phyloP scores from a whole-genome alignment of 64 coral and sea anemone genomes.

The Dendronephthya gigantea region DNA sequence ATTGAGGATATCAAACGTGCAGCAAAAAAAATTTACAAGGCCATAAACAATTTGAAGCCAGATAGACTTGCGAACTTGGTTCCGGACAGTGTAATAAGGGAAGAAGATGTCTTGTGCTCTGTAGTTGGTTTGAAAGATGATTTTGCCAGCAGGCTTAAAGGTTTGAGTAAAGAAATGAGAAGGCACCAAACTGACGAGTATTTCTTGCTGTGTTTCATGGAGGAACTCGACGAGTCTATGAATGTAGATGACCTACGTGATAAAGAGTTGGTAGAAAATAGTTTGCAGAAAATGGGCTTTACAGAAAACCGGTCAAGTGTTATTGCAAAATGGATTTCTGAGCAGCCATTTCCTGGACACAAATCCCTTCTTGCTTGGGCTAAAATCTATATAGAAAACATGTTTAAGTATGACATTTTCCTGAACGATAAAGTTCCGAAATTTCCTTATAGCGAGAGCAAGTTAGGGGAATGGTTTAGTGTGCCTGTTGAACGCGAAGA shows the following conservation, averaged over 20 bases:
- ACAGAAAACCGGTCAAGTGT: background rate
- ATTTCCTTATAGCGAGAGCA: background rate
- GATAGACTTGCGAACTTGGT: background rate
- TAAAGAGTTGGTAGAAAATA: background rate
- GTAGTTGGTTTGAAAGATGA: background rate
- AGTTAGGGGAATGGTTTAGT: background rate
- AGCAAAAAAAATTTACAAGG: background rate
- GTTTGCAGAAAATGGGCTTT: background rate
- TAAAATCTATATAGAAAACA: background rate
- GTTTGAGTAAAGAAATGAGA: background rate
- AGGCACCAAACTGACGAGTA: background rate
- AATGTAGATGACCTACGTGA: background rate
- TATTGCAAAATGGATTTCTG: background rate
- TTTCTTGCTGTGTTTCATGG: constrained; percentile 1
- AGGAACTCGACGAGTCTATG: background rate
- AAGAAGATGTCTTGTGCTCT: background rate
- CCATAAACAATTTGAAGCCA: background rate
- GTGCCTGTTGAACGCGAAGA: background rate
- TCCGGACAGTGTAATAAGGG: background rate
- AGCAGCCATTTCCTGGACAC: background rate
- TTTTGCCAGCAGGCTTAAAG: background rate
- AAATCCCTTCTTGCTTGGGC: background rate
- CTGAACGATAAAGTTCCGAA: background rate
- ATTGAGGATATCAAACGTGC: background rate
- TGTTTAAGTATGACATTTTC: constrained; percentile 1